Conservation (phyloP, 1,140 invertebrate genomes). For the Zaprionus davidi region DNA sequence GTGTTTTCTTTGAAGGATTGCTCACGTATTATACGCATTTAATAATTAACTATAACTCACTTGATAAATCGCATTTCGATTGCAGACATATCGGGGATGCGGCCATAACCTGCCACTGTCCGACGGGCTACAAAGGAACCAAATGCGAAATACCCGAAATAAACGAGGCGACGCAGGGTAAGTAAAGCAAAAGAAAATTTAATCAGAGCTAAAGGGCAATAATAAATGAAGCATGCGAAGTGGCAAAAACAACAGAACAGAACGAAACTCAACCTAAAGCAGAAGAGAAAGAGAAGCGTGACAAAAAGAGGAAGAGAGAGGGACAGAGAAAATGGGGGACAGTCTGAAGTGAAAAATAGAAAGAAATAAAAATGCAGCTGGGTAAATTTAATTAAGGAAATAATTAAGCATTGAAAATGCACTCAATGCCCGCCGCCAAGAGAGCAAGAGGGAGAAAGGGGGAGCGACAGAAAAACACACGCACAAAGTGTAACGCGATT, state of each 20-base stretch:
- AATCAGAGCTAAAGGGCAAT: slow-evolving; percentile 42
- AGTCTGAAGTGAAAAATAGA: slow-evolving; percentile 5
- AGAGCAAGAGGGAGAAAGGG: not conserved
- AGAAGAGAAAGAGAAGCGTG: not conserved
- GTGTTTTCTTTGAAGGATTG: not conserved
- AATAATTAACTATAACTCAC: not conserved
- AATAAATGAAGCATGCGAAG: slow-evolving; percentile 61
- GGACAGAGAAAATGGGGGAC: slow-evolving; percentile 2
- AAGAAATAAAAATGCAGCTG: slow-evolving; percentile 33
- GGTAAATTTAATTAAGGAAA: slow-evolving; percentile 80
- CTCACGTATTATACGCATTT: not conserved
- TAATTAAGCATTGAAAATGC: slow-evolving; percentile 81
- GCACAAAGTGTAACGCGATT: slow-evolving; percentile 2
- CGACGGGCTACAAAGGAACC: slow-evolving; percentile 87
- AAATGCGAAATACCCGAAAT: slow-evolving; percentile 87
- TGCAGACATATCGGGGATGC: slow-evolving; percentile 89
- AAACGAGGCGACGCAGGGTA: slow-evolving; percentile 77
- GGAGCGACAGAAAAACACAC: not conserved
- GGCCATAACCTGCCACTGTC: slow-evolving; percentile 88
- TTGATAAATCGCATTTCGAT: slow-evolving; percentile 26
- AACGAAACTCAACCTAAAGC: slow-evolving; percentile 10
- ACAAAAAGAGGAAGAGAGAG: not conserved
- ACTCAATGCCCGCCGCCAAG: slow-evolving; percentile 56
- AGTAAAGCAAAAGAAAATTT: slow-evolving; percentile 50
- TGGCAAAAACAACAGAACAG: slow-evolving; percentile 11